Evolutionary conservation across 2,113 vertebrate genomes (phyloP), one percentile per base, ranked within the genome.

Genomic region (Trichechus manatus): DNA sequence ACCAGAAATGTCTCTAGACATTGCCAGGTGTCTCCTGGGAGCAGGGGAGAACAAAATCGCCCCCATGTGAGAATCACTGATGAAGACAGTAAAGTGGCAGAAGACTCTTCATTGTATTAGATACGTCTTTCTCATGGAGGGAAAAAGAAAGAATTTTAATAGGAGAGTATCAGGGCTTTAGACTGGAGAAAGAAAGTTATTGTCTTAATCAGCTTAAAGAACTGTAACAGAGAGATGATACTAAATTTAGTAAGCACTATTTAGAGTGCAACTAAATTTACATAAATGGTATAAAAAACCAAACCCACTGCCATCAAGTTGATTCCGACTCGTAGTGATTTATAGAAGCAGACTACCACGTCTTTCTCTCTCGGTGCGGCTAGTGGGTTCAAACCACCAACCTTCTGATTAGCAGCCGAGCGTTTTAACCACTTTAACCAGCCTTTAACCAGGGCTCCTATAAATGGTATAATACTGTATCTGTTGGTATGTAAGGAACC

Each of bases 221-320:
- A n/a, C 53, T 90, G 9, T 78, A 8, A 33, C 0, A 78, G 81
- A 79, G 47, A 13, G 47, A 33, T 63, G 64, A 19, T 93, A 63
- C 39, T 25, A 33, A 68, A 68, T 68, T 68, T 68, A 27, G 42
- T 87, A 39, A 85, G 22, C 64, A 74, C 15, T 86, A 47, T 93
- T 84, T 83, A 82, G 33, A 92, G 78, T 80, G 2, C 87, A 78
- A 29, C 87, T 91, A 79, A 79, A 68, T 87, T 75, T 79, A 82
- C 47, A 68, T 91, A 91, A 70, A 47, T 74, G 81, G 11, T 82
- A 39, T 36, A 68, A 36, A 56, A 56, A 56, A 56, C 53, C 53
- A 56, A 15, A 56, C 53, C 11, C 53, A 17, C 53, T 56, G 53
- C 53, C 15, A 17, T 56, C 53, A 56, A 13, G 15, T 56, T 56